These are phyloP conservation scores for Drosophila oshimai DNA, from an alignment of 1,140 invertebrate species.

Conservation along the genomic window DNA sequence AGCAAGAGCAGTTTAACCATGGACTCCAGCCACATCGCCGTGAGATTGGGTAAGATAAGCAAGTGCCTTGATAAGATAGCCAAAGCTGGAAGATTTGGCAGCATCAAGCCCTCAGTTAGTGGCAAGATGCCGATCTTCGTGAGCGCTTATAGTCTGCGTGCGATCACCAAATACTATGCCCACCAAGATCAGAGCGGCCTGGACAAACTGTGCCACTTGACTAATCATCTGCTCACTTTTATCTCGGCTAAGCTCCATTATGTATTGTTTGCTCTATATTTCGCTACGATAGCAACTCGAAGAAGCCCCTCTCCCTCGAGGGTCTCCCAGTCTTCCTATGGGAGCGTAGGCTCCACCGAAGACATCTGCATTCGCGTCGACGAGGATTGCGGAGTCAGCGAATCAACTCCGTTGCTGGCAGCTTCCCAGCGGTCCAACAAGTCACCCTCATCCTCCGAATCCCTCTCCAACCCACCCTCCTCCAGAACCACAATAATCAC, in stretches of 20 bases:
- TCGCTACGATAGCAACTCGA: constrained; percentile 16
- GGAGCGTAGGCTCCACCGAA: background rate
- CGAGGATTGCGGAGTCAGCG: constrained; percentile 34
- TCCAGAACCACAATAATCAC: background rate
- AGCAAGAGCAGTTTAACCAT: background rate
- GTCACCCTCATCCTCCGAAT: background rate
- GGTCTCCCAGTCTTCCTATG: background rate
- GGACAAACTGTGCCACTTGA: constrained; percentile 32
- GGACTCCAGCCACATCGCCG: constrained; percentile 33
- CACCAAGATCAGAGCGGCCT: constrained; percentile 14
- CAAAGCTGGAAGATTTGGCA: background rate
- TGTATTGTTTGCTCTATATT: constrained; percentile 59
- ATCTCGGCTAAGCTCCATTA: constrained; percentile 39
- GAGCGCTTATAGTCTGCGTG: constrained; percentile 4
- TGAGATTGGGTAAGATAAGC: constrained; percentile 33
- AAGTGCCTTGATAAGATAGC: constrained; percentile 24
- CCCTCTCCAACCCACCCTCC: background rate
- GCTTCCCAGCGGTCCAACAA: background rate
- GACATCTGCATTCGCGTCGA: constrained; percentile 5
- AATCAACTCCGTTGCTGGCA: constrained; percentile 57
- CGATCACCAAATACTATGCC: constrained; percentile 29
- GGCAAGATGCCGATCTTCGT: constrained; percentile 22
- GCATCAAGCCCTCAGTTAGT: background rate
- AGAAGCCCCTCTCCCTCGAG: background rate
- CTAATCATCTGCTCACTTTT: constrained; percentile 48